Conservation (phyloP, 2,797 vertebrate genomes). For the Argyrosomus regius region DNA sequence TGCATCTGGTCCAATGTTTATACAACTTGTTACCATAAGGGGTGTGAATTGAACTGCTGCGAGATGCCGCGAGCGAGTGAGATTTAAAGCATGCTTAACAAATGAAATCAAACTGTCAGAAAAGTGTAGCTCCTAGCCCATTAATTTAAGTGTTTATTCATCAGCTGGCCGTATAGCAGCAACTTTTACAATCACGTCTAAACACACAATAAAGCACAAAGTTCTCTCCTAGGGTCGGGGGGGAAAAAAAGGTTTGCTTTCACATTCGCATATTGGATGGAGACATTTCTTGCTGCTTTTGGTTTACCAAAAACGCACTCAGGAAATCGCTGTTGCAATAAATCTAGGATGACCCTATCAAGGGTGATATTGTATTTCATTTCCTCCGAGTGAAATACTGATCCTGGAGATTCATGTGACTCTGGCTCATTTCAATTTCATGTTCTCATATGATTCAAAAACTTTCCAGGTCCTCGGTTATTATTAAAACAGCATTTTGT, state of each 20-base stretch:
- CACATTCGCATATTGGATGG: conserved; percentile 48
- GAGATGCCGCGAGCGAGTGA: conserved; percentile 59
- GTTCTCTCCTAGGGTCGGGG: conserved; percentile 23
- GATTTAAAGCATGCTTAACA: conserved; percentile 79
- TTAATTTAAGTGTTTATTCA: conserved; percentile 76
- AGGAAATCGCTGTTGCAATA: conserved; percentile 82
- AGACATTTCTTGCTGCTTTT: conserved; percentile 68
- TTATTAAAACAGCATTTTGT: conserved; percentile 69
- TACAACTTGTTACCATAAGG: conserved; percentile 75
- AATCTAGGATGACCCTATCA: conserved; percentile 80
- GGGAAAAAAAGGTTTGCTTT: conserved; percentile 29
- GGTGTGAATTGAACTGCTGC: conserved; percentile 69
- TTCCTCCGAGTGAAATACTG: conserved; percentile 77
- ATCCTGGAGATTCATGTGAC: conserved; percentile 72
- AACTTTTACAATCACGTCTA: conserved; percentile 74
- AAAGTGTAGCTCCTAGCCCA: conserved; percentile 55
- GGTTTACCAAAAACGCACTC: conserved; percentile 74
- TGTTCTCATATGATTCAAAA: conserved; percentile 68
- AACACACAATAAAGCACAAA: conserved; percentile 70
- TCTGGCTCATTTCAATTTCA: conserved; percentile 74
- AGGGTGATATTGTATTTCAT: conserved; percentile 79
- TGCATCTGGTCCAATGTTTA: conserved; percentile 76
- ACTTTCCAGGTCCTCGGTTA: conserved; percentile 64
- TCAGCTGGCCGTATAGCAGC: conserved; percentile 67
- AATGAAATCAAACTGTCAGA: conserved; percentile 82